Percentiles rank a stretch among this genome's conserved stretches.
These are phyloP conservation scores for Macaria notata DNA, from an alignment of 2,888 invertebrate species.

Conservation along the genomic window DNA sequence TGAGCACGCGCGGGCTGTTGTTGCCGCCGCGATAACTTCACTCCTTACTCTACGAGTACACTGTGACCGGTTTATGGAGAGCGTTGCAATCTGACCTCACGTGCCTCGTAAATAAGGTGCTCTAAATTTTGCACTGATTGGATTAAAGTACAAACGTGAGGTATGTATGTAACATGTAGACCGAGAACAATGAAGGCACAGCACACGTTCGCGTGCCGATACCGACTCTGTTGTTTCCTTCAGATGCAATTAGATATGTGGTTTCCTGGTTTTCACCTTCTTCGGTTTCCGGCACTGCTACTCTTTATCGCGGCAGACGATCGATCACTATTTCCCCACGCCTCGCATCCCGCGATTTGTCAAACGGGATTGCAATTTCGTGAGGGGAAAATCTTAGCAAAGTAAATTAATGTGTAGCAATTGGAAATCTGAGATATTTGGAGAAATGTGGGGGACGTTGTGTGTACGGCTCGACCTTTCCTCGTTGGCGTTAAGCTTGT, in stretches of 20 bases:
- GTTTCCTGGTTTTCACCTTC: constrained; percentile 58
- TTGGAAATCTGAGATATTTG: constrained; percentile 45
- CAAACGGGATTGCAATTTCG: constrained; percentile 46
- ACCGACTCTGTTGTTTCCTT: constrained; percentile 46
- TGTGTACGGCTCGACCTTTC: constrained; percentile 40
- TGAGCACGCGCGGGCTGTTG: constrained; percentile 61
- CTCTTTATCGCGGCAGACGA: constrained; percentile 52
- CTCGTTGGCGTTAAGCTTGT: constrained; percentile 44
- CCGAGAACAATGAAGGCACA: constrained; percentile 50
- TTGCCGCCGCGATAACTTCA: constrained; percentile 56
- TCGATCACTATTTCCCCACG: constrained; percentile 54
- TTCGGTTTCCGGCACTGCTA: constrained; percentile 51
- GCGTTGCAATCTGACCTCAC: constrained; percentile 16
- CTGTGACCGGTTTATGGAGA: constrained; percentile 6
- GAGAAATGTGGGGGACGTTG: constrained; percentile 42
- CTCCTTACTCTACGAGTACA: constrained; percentile 27
- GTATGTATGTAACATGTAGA: constrained; percentile 29
- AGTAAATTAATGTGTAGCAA: constrained; percentile 44
- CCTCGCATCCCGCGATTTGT: constrained; percentile 49
- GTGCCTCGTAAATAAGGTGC: constrained; percentile 13
- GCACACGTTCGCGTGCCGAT: constrained; percentile 49
- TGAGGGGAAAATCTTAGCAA: constrained; percentile 40
- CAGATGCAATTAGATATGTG: constrained; percentile 61
- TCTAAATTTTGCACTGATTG: constrained; percentile 8
- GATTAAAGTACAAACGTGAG: not conserved